These are phyloP conservation scores for Turdus rufiventris DNA, from an alignment of 2,113 vertebrate species.

Conservation along the genomic window DNA sequence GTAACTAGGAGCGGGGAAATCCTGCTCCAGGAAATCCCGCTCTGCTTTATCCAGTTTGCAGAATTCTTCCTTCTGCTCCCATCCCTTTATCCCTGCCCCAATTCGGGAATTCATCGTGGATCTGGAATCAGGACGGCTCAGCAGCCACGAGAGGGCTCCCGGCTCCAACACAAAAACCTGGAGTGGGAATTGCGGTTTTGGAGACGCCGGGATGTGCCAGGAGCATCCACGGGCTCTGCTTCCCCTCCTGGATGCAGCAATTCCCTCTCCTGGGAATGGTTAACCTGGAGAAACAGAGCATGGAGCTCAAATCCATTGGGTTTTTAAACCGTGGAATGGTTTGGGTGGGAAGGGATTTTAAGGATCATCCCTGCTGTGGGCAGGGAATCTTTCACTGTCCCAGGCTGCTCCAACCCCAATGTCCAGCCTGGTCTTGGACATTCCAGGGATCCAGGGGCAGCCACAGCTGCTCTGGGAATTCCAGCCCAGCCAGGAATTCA, in stretches of 20 bases:
- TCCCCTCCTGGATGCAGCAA: not conserved
- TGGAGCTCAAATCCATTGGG: not conserved
- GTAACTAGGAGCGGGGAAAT: not conserved
- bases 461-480: too few relatives aligned
- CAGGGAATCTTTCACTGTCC: accelerated
- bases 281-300: not conserved
- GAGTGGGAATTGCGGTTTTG: not conserved
- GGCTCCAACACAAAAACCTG: not conserved
- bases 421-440: not conserved
- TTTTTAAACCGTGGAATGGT: not conserved
- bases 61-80: not conserved
- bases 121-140: not conserved
- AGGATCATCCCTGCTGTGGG: accelerated
- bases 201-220: accelerated
- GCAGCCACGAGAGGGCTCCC: constrained; percentile 52
- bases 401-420: not conserved
- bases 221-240: not conserved
- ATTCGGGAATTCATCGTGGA: accelerated
- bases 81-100: accelerated
- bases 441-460: too few relatives aligned
- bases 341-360: not conserved
- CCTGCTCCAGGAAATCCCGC: accelerated
- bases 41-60: not conserved
- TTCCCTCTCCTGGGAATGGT: not conserved
- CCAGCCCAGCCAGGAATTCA: too few relatives aligned